Evolutionary conservation across 2,888 invertebrate genomes (phyloP).

Genomic region (Apodemia mormo): DNA sequence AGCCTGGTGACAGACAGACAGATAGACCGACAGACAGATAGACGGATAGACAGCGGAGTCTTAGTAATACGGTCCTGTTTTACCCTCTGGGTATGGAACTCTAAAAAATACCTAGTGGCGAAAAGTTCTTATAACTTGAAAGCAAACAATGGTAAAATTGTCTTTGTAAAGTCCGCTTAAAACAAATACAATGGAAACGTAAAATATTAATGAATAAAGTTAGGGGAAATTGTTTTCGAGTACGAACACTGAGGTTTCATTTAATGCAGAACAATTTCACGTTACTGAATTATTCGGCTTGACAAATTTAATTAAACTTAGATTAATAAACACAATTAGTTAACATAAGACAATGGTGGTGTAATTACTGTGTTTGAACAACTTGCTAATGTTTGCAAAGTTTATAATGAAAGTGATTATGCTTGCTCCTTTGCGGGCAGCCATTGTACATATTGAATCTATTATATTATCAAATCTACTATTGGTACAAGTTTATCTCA

Average conservation of each 20-base stretch:
- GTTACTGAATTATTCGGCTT: slow-evolving; percentile 9
- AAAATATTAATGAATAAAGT: slow-evolving; percentile 14
- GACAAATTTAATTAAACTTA: slow-evolving; percentile 16
- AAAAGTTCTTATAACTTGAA: background rate
- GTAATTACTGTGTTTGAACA: background rate
- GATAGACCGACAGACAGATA: too few species aligned
- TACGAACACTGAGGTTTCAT: slow-evolving; percentile 4
- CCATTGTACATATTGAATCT: too few species aligned
- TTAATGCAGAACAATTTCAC: slow-evolving; percentile 5
- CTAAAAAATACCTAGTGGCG: too few species aligned
- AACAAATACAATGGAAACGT: background rate
- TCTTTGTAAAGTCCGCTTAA: slow-evolving; percentile 21
- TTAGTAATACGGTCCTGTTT: too few species aligned
- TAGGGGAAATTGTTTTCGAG: background rate
- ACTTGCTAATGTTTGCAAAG: slow-evolving; percentile 5
- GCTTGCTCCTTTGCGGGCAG: background rate
- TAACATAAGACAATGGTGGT: background rate
- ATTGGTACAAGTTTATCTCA: too few species aligned
- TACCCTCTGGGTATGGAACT: too few species aligned
- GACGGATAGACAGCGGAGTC: too few species aligned
- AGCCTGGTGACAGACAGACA: too few species aligned
- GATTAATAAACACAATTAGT: slow-evolving; percentile 14
- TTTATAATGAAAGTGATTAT: background rate
- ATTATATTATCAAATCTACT: too few species aligned
- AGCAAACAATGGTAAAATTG: slow-evolving; percentile 11